Conservation (phyloP, 2,113 vertebrate species). For the Stomatorhinus ivindoensis region DNA sequence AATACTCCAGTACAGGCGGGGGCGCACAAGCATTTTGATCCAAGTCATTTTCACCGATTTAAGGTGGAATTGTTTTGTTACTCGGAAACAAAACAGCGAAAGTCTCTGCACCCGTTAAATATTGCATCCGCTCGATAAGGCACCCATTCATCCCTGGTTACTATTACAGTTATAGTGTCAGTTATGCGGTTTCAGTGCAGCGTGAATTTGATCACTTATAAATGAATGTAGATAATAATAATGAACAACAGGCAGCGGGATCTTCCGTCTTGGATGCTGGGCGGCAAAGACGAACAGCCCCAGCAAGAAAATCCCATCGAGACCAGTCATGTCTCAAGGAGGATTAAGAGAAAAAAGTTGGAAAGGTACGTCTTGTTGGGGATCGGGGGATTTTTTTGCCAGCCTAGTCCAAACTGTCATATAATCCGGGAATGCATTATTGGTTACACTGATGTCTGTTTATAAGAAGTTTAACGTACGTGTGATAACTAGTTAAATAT, state of each 20-base stretch:
- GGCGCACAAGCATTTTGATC: not conserved
- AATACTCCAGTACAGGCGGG: not conserved
- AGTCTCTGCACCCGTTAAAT: not conserved
- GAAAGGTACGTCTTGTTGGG: conserved; percentile 1
- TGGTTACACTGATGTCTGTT: not conserved
- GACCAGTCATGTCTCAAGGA: not conserved
- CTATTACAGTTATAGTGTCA: not conserved
- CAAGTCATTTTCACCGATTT: not conserved
- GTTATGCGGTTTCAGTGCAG: not conserved
- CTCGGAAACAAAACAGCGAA: conserved; percentile 10
- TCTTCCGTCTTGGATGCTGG: conserved; percentile 21
- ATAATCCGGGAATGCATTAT: not conserved
- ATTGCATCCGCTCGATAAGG: not conserved
- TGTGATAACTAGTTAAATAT: not conserved
- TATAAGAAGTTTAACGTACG: not conserved
- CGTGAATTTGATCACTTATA: not conserved
- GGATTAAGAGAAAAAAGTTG: not conserved
- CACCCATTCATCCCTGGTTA: not conserved
- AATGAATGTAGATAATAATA: not conserved
- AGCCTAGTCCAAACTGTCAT: not conserved
- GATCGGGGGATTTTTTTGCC: not conserved
- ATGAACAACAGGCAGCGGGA: conserved; percentile 6
- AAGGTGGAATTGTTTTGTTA: not conserved
- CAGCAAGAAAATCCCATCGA: not conserved
- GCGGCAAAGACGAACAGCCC: not conserved